Evolutionary conservation across 2,113 vertebrate species (phyloP), one percentile per base, ranked within the genome.

Genomic region (Notarius quadriscutis): DNA sequence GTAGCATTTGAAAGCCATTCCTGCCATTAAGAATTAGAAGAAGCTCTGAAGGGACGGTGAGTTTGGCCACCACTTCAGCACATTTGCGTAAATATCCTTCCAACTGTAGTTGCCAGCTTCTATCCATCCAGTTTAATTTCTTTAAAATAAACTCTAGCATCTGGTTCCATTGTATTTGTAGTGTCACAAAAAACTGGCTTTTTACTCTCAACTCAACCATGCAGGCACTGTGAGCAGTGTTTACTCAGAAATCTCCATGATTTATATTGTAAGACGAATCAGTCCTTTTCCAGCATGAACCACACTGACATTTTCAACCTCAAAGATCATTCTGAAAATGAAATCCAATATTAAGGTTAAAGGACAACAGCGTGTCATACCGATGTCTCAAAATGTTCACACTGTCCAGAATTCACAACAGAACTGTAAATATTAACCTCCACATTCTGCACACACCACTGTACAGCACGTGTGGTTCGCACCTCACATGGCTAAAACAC

Each of bases 161-260:
- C 90, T 94, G 92, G 83, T 89, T 83, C 20, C 63, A 88, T 93
- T 93, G 92, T 94, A 60, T 51, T 25, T 41, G 57, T 41, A 34
- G 57, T 81, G 87, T 90, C 90, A 89, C 17, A 53, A 57, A 41
- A 91, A 27, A 27, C 81, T 87, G 85, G 84, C 58, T 72, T 86
- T 90, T 92, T 90, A 91, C 88, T 90, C 88, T 90, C 91, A 91
- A 83, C 69, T 81, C 84, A 87, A 77, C 63, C 60, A 34, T 48
- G 58, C 75, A 86, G 30, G 20, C 55, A 84, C 41, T 9, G 20
- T 74, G 3, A 55, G 62, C 25, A 79, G 57, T 60, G 74, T 30
- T 81, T 63, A 30, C 25, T 30, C 34, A 14, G 1, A 20, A 53
- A 34, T 80, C 18, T 77, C 15, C 84, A 78, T 9, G n/a, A 30